Conservation (phyloP, 2,797 vertebrate genomes). For the Apodemus agrarius region DNA sequence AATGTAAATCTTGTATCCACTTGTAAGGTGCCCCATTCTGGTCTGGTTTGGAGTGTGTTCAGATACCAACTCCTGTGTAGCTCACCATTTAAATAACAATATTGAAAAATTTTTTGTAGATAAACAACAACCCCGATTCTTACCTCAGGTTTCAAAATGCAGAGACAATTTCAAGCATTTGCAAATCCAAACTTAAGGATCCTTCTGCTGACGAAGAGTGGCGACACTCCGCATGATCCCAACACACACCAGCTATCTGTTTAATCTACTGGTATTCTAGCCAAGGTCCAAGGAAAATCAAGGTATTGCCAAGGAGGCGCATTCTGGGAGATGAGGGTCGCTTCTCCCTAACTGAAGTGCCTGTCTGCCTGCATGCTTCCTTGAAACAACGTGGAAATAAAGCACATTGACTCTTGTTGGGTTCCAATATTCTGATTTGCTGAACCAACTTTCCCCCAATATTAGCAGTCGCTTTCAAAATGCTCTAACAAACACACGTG, state of each 20-base stretch:
- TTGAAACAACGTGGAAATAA: not conserved
- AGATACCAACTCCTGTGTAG: not conserved
- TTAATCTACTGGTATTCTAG: constrained; percentile 61
- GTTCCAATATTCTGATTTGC: constrained; percentile 61
- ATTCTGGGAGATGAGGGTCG: constrained; percentile 49
- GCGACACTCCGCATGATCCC: not conserved
- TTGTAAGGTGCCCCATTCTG: constrained; percentile 11
- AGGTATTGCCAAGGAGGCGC: constrained; percentile 59
- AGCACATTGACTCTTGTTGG: constrained; percentile 6
- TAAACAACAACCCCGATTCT: constrained; percentile 59
- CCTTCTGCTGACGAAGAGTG: constrained; percentile 53
- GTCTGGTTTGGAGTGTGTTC: constrained; percentile 48
- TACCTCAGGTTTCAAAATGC: constrained; percentile 52
- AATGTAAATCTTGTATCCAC: constrained; percentile 66
- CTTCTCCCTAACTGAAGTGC: not conserved
- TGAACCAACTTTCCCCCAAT: constrained; percentile 65
- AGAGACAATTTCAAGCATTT: constrained; percentile 47
- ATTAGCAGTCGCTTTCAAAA: constrained; percentile 59
- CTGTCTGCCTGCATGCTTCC: not conserved
- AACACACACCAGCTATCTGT: constrained; percentile 18
- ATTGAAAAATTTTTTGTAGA: constrained; percentile 72
- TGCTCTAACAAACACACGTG: constrained; percentile 48
- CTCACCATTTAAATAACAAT: constrained; percentile 76
- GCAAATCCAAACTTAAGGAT: constrained; percentile 54
- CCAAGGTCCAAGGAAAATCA: constrained; percentile 72